These are phyloP conservation scores for Myripristis jacobus DNA, from an alignment of 2,797 vertebrate genomes.

Conservation along the genomic window DNA sequence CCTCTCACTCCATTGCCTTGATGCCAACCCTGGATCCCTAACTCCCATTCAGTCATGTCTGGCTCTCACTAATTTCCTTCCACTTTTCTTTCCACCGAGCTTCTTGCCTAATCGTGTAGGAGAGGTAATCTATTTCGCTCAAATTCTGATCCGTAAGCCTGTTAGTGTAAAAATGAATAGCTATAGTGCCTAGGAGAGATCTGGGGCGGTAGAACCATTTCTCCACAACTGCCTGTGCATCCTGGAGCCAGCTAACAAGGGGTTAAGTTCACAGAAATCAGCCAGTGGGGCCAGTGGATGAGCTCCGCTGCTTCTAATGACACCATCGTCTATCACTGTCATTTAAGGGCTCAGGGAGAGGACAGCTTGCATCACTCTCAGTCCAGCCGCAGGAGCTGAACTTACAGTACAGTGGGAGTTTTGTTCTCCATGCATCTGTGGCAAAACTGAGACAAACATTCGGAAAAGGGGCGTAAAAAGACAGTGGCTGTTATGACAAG, in stretches of 20 bases:
- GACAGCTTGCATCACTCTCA: conserved; percentile 46
- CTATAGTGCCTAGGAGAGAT: conserved; percentile 6
- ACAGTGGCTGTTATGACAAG: conserved; percentile 17
- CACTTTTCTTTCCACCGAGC: neutral
- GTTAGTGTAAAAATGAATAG: conserved; percentile 23
- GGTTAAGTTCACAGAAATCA: conserved; percentile 52
- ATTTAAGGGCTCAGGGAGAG: conserved; percentile 55
- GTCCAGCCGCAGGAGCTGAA: conserved; percentile 43
- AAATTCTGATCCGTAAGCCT: neutral
- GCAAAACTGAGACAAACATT: conserved; percentile 28
- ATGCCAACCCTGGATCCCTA: conserved; percentile 17
- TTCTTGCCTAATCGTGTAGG: neutral
- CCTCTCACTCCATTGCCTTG: conserved; percentile 11
- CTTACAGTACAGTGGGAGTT: conserved; percentile 33
- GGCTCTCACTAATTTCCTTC: conserved; percentile 6
- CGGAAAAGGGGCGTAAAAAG: conserved; percentile 26
- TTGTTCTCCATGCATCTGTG: conserved; percentile 34
- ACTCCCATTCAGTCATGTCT: conserved; percentile 39
- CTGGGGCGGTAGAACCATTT: neutral
- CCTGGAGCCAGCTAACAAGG: conserved; percentile 37
- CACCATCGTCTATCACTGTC: conserved; percentile 73
- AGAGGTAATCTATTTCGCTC: conserved; percentile 10
- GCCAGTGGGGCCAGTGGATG: conserved; percentile 59
- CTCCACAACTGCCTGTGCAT: conserved; percentile 17
- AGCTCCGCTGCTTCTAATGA: conserved; percentile 66